Base-by-base conservation (phyloP, 2,113 vertebrate genomes). In the Recurvirostra avosetta region DNA sequence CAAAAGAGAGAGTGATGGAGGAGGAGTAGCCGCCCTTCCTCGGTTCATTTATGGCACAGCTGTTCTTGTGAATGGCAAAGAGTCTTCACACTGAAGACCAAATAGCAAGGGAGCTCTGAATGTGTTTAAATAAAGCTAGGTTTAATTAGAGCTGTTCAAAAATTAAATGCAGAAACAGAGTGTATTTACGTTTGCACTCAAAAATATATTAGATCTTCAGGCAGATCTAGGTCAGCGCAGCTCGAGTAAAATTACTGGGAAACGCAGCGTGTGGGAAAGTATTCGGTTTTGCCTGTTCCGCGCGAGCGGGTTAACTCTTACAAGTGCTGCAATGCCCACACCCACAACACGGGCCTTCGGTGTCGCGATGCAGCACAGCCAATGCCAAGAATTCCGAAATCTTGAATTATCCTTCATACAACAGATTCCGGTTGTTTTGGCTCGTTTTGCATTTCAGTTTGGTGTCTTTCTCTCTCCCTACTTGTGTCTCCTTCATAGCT, bases 141-240 rank as follows among this genome's bases (percentile, higher is more conserved):
- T 62, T 94, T 96, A 95, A 96, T 96, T 95, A 94, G 34, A 83
- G 63, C 78, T 76, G 74, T 25, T 94, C 47, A 59, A 40, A 92
- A 94, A 91, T 92, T 89, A 95, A 95, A 80, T 70, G 75, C 75
- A 94, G 92, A 76, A 94, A 29, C 34, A 58, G 82, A 81, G 53
- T 32, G 81, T 96, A 91, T 76, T 95, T 88, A 79, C 49, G 43
- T 75, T 84, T 92, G 87, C 85, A 53, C 93, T 90, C 92, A 82
- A 73, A 92, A 93, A 90, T 77, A 40, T 36, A 7, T 66, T 41
- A 58, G 82, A 47, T 76, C 87, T 66, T 66, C 74, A 53, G 93
- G 87, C 90, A 94, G 92, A 96, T 91, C 84, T 95, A 40, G 96
- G 96, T 94, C 96, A 90, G 50, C 41, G 32, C 72, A 88, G 83